Evolutionary conservation across 2,888 invertebrate species (phyloP).

Genomic region (Cinara cedri): DNA sequence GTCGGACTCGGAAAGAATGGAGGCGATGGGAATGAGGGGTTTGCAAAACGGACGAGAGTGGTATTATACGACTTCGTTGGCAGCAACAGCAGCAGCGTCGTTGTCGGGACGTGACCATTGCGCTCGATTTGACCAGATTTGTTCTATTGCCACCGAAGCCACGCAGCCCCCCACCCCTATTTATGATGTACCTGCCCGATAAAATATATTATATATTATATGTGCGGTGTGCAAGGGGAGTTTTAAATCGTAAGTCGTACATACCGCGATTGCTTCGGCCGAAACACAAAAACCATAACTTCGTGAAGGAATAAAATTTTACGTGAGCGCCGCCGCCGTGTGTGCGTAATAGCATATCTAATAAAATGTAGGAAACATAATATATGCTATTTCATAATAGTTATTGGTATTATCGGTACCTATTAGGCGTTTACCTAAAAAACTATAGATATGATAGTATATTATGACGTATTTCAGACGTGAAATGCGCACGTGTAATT

Average conservation of each 20-base stretch:
- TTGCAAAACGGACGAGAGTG: background rate
- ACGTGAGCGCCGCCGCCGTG: slow-evolving; percentile 1
- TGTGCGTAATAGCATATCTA: background rate
- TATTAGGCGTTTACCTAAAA: too few species aligned
- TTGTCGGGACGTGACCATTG: slow-evolving; percentile 32
- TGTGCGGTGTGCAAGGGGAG: background rate
- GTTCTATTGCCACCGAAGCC: slow-evolving; percentile 14
- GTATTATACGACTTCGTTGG: slow-evolving; percentile 11
- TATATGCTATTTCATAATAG: too few species aligned
- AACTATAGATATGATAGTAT: too few species aligned
- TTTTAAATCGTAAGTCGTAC: too few species aligned
- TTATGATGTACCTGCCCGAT: background rate
- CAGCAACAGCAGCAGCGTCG: background rate
- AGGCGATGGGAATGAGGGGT: too few species aligned
- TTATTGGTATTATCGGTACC: too few species aligned
- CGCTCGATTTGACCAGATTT: slow-evolving; percentile 50
- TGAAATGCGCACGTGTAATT: too few species aligned
- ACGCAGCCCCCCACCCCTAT: background rate
- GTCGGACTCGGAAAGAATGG: too few species aligned
- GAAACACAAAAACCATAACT: slow-evolving; percentile 7
- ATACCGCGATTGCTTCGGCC: background rate
- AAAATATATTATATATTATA: slow-evolving; percentile 10
- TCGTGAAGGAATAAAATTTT: background rate
- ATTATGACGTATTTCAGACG: too few species aligned
- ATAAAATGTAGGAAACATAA: too few species aligned